Conservation (phyloP, 1,140 invertebrate genomes). For the Drosophila subobscura region DNA sequence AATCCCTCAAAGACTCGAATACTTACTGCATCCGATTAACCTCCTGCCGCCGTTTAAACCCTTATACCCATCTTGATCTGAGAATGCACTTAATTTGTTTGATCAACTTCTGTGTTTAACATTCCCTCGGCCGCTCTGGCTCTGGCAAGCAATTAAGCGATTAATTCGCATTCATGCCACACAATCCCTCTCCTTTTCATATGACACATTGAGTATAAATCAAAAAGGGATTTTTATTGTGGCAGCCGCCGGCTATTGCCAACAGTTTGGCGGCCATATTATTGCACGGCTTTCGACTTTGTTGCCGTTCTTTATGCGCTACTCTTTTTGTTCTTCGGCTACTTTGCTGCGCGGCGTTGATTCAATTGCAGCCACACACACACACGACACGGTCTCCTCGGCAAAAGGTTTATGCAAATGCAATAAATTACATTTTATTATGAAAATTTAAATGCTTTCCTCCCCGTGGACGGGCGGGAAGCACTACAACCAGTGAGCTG, state of each 20-base stretch:
- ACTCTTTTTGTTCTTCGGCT: constrained; percentile 49
- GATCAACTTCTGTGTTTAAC: constrained; percentile 26
- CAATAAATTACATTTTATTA: constrained; percentile 80
- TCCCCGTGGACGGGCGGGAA: constrained; percentile 3
- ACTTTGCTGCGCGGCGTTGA: constrained; percentile 61
- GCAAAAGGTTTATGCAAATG: constrained; percentile 73
- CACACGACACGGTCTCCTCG: constrained; percentile 3
- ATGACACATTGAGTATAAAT: constrained; percentile 56
- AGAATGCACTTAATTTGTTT: constrained; percentile 37
- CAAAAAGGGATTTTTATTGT: constrained; percentile 68
- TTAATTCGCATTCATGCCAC: constrained; percentile 62
- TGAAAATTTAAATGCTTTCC: constrained; percentile 67
- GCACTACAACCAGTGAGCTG: background rate
- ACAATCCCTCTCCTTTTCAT: constrained; percentile 12
- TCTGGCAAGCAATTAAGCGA: constrained; percentile 57
- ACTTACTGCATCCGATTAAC: too few relatives aligned
- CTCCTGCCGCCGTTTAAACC: too few relatives aligned
- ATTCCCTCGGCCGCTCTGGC: constrained; percentile 25
- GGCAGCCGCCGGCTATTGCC: constrained; percentile 58
- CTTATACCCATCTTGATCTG: constrained; percentile 9
- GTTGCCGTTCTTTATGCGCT: constrained; percentile 32
- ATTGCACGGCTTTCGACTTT: constrained; percentile 49
- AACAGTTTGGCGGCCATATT: constrained; percentile 65
- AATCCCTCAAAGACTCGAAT: too few relatives aligned
- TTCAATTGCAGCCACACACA: constrained; percentile 55